A percentile compares a stretch with the other conserved stretches of the same genome.
Evolutionary conservation across 2,113 vertebrate species (phyloP).

Genomic region (Grallaria varia): DNA sequence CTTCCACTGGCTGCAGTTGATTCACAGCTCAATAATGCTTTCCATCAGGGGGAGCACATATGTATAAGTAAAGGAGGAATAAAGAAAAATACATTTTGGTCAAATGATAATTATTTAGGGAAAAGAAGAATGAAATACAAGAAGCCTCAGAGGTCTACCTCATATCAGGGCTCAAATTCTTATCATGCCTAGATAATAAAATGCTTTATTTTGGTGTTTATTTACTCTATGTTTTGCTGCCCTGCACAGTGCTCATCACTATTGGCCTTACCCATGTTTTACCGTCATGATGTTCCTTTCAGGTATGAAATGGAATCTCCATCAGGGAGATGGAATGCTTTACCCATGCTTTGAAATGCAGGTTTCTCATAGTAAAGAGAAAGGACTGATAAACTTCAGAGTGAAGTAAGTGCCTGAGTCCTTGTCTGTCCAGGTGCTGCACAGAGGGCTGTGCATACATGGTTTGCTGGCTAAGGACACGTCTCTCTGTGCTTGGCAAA

Average conservation of each 20-base stretch:
- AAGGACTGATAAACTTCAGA: neutral
- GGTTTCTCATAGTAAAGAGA: neutral
- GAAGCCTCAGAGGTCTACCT: neutral
- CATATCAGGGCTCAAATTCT: neutral
- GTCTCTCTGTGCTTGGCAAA: neutral
- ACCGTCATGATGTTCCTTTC: neutral
- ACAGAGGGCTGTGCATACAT: neutral
- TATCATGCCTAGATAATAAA: neutral
- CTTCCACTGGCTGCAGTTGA: neutral
- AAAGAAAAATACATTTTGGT: neutral
- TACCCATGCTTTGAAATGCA: neutral
- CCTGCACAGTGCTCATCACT: neutral
- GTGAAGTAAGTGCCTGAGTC: neutral
- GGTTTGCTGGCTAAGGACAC: rapidly evolving
- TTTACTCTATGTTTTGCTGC: neutral
- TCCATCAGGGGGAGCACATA: neutral
- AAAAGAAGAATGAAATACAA: neutral
- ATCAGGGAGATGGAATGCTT: neutral
- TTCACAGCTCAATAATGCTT: neutral
- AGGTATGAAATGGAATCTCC: neutral
- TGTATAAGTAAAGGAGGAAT: neutral
- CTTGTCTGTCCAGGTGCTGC: rapidly evolving
- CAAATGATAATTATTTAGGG: neutral
- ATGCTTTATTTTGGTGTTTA: neutral
- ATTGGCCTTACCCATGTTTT: neutral